Evolutionary conservation across 1,140 invertebrate genomes (phyloP), one percentile per base, ranked within the genome.

Genomic region (Ganaspis sp.): DNA sequence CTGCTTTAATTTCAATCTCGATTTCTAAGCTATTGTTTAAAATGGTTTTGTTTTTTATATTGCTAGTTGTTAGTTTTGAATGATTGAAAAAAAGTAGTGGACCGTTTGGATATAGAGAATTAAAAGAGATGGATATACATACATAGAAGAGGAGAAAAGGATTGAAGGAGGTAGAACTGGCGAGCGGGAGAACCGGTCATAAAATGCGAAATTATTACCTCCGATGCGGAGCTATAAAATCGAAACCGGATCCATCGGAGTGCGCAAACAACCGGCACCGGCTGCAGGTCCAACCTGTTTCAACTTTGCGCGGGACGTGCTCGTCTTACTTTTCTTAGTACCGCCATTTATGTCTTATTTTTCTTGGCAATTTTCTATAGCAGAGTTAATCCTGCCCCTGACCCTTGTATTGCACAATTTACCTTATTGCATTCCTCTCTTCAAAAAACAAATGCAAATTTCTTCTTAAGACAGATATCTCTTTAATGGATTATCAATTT

Each of bases 211-310:
- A 84, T 49, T 86, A 87, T 85, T 78, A 83, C 75, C 82, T 80
- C 70, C 81, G 79, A 87, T 82, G 79, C 73, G 73, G 80, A 81
- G 82, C 79, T 77, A 85, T 90, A 88, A 90, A 88, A 87, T 87
- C 79, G 87, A 87, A 88, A 88, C 83, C 84, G 84, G 87, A 88
- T 86, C 84, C 77, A 53, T 69, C 64, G 74, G 71, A 80, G 81
- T 84, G 79, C 82, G 83, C 80, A 84, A 87, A 78, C 79, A 81
- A 81, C 75, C 76, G 70, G 71, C 73, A 76, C 74, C 45, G 69
- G 21, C 78, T 49, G 49, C 64, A 38, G 54, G 69, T 72, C 58
- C 75, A 76, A 81, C 79, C 74, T 83, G 81, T 75, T 75, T 71
- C 54, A 64, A n/a, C 71, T 40, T 72, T 49, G 23, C 42, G 38